phyloP scores from a whole-genome alignment of 23 tunicate genomes.

The Styela plicata region DNA sequence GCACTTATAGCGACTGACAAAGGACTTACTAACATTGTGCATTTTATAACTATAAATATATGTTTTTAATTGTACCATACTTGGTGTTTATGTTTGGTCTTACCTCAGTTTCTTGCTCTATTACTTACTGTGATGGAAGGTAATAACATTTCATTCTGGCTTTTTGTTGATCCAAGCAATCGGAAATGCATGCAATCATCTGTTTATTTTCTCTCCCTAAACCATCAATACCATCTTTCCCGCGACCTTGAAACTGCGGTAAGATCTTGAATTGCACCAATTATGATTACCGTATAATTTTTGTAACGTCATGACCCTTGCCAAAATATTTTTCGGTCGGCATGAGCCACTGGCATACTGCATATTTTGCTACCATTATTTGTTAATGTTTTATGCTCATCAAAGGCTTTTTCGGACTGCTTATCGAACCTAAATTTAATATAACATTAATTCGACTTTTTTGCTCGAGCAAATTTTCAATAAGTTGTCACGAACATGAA shows the following conservation, averaged over 20 bases:
- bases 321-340: background rate
- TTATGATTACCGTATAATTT: background rate
- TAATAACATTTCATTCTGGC: background rate
- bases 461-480: no score
- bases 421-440: no score
- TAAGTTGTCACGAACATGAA: no score
- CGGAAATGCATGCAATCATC: background rate
- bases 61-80: no score
- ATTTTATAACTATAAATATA: no score
- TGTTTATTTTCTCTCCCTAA: background rate
- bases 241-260: conserved; percentile 31
- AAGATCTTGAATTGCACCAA: conserved; percentile 1
- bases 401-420: no score
- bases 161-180: background rate
- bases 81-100: conserved; percentile 21
- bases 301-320: background rate
- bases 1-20: no score
- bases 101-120: conserved; percentile 26
- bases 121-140: background rate
- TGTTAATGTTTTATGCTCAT: no score
- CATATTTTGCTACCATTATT: no score
- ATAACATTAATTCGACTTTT: no score
- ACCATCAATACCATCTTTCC: background rate
- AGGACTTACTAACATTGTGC: no score
- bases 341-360: no score